Base-by-base conservation (phyloP, 2,113 vertebrate species). In the Glaucidium brasilianum region DNA sequence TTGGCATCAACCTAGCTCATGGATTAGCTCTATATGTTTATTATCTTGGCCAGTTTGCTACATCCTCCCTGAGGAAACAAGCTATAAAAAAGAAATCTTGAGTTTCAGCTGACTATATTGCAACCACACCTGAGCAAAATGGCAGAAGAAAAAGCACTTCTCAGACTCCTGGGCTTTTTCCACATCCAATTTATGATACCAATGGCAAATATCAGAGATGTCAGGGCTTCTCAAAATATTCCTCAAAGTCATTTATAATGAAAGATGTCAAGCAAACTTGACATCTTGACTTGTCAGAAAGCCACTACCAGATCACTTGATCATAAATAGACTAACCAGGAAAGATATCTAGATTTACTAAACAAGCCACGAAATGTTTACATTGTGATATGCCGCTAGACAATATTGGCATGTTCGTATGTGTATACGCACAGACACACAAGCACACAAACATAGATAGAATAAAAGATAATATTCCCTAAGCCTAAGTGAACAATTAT, bases 361-460 rank as follows among this genome's bases (percentile, higher is more conserved):
- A 76, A 62, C 10, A 71, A 74, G 3, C 4, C 34, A 35, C 4
- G 7, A 66, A 9, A 35, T 27, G 9, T 29, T 15, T 66, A 87
- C 77, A 53, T 18, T 74, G 20, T 52, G 15, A 56, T 69, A 66
- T 69, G 4, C 10, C 62, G 5, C 27, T 76, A 39, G 6, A 30
- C 5, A 37, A 16, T 16, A 21, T 53, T 82, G 8, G 1, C 43
- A 37, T 10, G 15, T 72, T 71, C 39, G n/a, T 50, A 25, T 1
- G 7, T 34, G 6, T 10, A 55, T 91, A 18, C 16, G 19, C 3
- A 72, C 6, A 27, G 20, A 35, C 9, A 53, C 1, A 1, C 20
- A 45, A 0, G 0, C 10, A 18, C 4, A 35, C 27, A 79, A 35
- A 69, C 0, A 20, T 37, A 66, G 1, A 20, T 14, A 37, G 32